Evolutionary conservation across 2,797 vertebrate species (phyloP).

Genomic region (Bradypodion pumilum): DNA sequence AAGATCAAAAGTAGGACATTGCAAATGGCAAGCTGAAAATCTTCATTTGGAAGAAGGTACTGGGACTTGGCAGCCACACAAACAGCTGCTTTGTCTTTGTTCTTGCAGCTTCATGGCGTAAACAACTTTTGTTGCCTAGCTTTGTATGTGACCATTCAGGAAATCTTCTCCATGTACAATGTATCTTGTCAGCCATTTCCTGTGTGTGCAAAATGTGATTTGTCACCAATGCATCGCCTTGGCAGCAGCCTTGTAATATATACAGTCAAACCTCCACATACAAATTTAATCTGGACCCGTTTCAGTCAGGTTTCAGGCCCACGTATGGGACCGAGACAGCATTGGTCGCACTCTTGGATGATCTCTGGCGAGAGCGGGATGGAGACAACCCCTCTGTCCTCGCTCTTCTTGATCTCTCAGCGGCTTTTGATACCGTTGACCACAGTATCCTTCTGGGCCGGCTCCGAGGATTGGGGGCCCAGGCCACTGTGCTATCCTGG

Average conservation of each 20-base stretch:
- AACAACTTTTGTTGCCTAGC: conserved; percentile 64
- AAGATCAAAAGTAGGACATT: conserved; percentile 36
- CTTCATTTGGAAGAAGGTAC: conserved; percentile 43
- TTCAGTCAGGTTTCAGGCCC: no score
- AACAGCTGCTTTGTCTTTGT: conserved; percentile 49
- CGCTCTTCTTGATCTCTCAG: no score
- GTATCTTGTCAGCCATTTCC: conserved; percentile 70
- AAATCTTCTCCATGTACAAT: conserved; percentile 68
- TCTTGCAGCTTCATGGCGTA: conserved; percentile 49
- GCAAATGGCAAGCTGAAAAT: conserved; percentile 46
- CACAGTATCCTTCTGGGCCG: no score
- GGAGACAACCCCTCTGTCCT: no score
- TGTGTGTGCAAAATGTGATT: conserved; percentile 72
- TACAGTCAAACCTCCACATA: conserved; percentile 40
- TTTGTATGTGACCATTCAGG: conserved; percentile 65
- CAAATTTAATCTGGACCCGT: conserved; percentile 73
- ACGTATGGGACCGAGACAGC: no score
- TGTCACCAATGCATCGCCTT: conserved; percentile 69
- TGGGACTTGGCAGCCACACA: conserved; percentile 52
- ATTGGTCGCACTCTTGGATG: no score
- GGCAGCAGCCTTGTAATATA: conserved; percentile 68
- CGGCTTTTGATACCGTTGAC: no score
- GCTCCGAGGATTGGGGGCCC: no score
- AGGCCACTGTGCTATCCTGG: no score
- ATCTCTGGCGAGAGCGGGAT: no score